Conservation (phyloP, 2,888 invertebrate genomes). For the Drosophila ezoana region DNA sequence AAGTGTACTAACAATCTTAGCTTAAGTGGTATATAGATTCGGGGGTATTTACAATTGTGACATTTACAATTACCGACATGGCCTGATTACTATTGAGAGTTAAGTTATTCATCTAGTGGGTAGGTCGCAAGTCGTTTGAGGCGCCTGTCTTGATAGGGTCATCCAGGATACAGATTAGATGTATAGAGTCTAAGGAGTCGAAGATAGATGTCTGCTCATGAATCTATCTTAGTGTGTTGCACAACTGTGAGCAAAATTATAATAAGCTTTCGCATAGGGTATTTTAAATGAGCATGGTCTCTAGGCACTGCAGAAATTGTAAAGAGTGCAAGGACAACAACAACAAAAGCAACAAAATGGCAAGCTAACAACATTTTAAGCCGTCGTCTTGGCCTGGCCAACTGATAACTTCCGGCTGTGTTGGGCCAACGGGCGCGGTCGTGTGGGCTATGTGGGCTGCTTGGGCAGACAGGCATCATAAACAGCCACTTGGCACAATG, state of each 20-base stretch:
- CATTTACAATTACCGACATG: no score
- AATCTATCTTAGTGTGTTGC: neutral
- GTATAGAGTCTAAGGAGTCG: no score
- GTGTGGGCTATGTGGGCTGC: neutral
- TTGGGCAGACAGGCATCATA: slow-evolving; percentile 38
- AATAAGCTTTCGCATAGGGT: neutral
- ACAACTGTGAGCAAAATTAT: neutral
- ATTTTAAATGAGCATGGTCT: slow-evolving; percentile 13
- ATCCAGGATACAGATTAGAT: no score
- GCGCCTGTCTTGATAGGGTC: no score
- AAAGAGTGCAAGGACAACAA: slow-evolving; percentile 23
- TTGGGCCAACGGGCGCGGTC: no score
- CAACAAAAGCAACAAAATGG: slow-evolving; percentile 40
- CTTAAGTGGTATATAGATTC: no score
- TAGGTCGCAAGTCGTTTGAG: no score
- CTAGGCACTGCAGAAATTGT: slow-evolving; percentile 32
- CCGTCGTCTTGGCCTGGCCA: slow-evolving; percentile 51
- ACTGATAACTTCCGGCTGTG: slow-evolving; percentile 72
- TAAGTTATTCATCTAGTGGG: no score
- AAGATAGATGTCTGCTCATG: no score
- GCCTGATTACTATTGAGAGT: no score
- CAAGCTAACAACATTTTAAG: slow-evolving; percentile 64
- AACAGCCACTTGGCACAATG: slow-evolving; percentile 63
- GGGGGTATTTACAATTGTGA: no score
- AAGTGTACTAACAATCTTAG: no score